Conservation (phyloP, 2,113 vertebrate species). For the Cryptomyrus ogoouensis region DNA sequence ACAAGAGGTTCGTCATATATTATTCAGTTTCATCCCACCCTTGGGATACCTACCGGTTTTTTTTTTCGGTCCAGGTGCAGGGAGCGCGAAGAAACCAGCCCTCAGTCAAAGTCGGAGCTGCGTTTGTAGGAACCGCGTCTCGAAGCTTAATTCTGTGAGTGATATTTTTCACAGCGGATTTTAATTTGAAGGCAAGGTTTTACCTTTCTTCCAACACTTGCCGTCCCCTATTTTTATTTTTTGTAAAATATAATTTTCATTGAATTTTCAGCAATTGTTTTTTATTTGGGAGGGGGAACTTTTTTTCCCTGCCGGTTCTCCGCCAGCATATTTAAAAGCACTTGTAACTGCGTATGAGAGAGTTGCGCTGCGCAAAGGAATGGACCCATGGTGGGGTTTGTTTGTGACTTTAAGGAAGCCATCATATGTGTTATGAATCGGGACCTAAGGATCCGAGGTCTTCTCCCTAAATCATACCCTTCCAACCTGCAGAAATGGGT, state of each 20-base stretch:
- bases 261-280: background rate
- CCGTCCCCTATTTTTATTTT: background rate
- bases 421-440: background rate
- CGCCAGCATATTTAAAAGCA: background rate
- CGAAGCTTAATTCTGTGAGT: background rate
- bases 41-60: background rate
- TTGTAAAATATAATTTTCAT: background rate
- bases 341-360: background rate
- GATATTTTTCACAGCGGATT: background rate
- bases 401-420: background rate
- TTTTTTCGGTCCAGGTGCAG: background rate
- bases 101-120: background rate
- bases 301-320: background rate
- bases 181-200: background rate
- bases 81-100: background rate
- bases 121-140: background rate
- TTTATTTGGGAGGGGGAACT: background rate
- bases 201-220: background rate
- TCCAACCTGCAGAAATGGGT: slow-evolving; percentile 23
- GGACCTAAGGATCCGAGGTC: background rate
- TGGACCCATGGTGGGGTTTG: background rate
- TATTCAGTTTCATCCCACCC: background rate
- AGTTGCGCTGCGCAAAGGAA: background rate
- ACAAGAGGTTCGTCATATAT: background rate
- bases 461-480: background rate